Conservation (phyloP, 2,797 vertebrate genomes). For the Galaxias olidus region DNA sequence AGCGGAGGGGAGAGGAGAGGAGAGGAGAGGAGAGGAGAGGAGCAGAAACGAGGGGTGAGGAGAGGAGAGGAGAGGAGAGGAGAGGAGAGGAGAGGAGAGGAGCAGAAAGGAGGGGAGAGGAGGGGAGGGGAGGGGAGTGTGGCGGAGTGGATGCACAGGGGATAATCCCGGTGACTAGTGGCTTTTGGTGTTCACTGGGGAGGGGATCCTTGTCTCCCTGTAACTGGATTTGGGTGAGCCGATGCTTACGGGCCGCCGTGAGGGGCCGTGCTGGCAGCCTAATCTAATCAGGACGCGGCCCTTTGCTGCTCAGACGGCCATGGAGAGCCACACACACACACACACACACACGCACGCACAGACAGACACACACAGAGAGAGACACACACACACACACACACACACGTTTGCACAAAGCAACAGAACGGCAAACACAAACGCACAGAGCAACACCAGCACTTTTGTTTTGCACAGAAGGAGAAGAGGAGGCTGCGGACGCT, state of each 20-base stretch:
- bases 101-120: slow-evolving; percentile 15
- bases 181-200: slow-evolving; percentile 60
- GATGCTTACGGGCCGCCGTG: slow-evolving; percentile 63
- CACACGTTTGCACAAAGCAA: too few species aligned
- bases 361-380: too few species aligned
- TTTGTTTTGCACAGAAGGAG: too few species aligned
- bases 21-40: slow-evolving; percentile 26
- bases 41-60: slow-evolving; percentile 18
- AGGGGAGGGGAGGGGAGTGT: background rate
- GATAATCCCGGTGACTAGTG: slow-evolving; percentile 64
- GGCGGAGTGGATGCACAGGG: slow-evolving; percentile 7
- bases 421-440: too few species aligned
- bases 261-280: slow-evolving; percentile 60
- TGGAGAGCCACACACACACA: too few species aligned
- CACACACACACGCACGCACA: too few species aligned
- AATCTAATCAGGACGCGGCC: slow-evolving; percentile 75
- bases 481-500: too few species aligned
- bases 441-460: too few species aligned
- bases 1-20: background rate
- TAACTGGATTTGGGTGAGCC: slow-evolving; percentile 76
- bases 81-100: slow-evolving; percentile 36
- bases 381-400: too few species aligned
- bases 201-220: slow-evolving; percentile 70
- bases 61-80: slow-evolving; percentile 39
- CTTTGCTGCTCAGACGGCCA: slow-evolving; percentile 60